Conservation (phyloP, 2,888 invertebrate species). For the Leucoptera coffeella region DNA sequence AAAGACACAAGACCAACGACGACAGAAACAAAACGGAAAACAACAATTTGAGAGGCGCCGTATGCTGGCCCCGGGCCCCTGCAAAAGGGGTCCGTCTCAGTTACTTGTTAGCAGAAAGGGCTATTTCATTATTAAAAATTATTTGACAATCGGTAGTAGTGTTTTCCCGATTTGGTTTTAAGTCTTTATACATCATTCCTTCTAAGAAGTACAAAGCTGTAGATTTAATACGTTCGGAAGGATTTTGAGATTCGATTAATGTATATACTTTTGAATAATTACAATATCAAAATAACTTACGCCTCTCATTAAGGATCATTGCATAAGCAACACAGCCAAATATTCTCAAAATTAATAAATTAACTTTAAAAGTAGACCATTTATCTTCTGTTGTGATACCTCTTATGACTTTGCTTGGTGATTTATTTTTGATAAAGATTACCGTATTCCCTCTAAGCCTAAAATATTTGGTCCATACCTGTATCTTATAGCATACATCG, state of each 20-base stretch:
- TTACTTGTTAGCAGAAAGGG: not conserved
- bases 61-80: no score
- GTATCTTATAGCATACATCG: not conserved
- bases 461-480: not conserved
- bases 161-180: not conserved
- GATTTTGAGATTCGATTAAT: constrained; percentile 4
- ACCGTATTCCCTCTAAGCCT: not conserved
- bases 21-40: no score
- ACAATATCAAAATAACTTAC: constrained; percentile 5
- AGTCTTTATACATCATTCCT: not conserved
- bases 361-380: constrained; percentile 1
- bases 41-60: no score
- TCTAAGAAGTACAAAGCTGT: constrained; percentile 1
- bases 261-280: constrained; percentile 6
- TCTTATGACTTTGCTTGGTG: not conserved
- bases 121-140: not conserved
- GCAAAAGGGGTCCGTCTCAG: no score
- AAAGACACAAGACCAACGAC: no score
- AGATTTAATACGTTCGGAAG: constrained; percentile 2
- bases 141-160: not conserved
- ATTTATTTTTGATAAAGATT: not conserved
- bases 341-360: constrained; percentile 1
- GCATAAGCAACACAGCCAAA: constrained; percentile 6
- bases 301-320: constrained; percentile 2
- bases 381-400: constrained; percentile 1